phyloP scores from a whole-genome alignment of 2,888 invertebrate genomes.

The Pegoplata infirma region DNA sequence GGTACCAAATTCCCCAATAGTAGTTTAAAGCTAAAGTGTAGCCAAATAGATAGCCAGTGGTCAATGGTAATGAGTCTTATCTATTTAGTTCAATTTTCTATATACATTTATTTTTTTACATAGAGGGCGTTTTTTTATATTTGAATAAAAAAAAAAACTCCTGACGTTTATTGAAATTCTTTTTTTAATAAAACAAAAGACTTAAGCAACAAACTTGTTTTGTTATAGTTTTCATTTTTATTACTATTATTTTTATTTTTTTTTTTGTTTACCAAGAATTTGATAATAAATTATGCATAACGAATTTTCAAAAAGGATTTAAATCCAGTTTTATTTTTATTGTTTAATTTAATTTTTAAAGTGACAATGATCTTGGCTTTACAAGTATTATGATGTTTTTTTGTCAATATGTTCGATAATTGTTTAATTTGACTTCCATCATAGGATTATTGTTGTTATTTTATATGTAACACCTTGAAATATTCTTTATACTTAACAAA shows the following conservation, averaged over 20 bases:
- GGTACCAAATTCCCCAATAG: constrained; percentile 57
- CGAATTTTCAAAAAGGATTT: constrained; percentile 48
- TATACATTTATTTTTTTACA: constrained; percentile 19
- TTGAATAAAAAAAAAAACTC: not conserved
- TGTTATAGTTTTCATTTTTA: not conserved
- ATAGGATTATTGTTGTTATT: not conserved
- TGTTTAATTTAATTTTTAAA: not conserved
- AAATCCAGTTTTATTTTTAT: not conserved
- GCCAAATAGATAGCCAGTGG: not conserved
- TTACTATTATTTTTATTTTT: not conserved
- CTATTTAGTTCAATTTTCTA: constrained; percentile 8
- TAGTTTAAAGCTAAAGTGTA: too few relatives aligned
- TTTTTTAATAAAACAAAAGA: constrained; percentile 31
- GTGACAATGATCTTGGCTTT: not conserved
- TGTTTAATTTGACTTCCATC: not conserved
- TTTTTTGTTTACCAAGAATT: not conserved
- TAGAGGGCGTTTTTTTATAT: constrained; percentile 30
- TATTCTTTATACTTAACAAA: not conserved
- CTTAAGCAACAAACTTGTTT: constrained; percentile 49
- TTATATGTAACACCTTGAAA: not conserved
- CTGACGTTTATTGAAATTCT: not conserved
- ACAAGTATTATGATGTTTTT: not conserved
- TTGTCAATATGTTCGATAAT: not conserved
- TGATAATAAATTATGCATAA: constrained; percentile 41
- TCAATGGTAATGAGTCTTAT: constrained; percentile 44